These are phyloP conservation scores for Aleiodes sp. DNA, from an alignment of 1,140 invertebrate genomes.

Conservation along the genomic window DNA sequence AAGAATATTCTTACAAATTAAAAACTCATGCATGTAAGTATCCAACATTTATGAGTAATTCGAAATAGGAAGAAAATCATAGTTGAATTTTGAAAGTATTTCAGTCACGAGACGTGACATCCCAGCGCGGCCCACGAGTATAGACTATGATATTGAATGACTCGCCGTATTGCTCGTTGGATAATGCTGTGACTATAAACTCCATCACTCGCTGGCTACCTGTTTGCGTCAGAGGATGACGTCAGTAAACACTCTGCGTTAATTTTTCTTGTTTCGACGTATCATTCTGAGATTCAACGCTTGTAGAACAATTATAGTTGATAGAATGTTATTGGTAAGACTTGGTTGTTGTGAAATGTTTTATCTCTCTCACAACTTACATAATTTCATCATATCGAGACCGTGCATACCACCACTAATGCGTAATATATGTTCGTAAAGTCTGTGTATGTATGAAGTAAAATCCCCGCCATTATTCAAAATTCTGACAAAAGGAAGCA, in stretches of 20 bases:
- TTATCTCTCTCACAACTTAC: too few species aligned
- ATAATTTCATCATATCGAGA: too few species aligned
- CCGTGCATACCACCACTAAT: too few species aligned
- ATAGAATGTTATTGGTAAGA: neutral
- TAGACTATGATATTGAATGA: neutral
- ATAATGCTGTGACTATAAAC: constrained; percentile 9
- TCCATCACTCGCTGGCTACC: neutral
- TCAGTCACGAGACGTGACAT: neutral
- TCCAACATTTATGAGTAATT: neutral
- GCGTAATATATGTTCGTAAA: too few species aligned
- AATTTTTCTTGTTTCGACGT: neutral
- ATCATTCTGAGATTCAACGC: constrained; percentile 7
- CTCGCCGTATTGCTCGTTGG: constrained; percentile 18
- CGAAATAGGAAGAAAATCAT: too few species aligned
- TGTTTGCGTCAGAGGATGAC: constrained; percentile 26
- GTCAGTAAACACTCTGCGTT: constrained; percentile 8
- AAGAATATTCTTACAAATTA: too few species aligned
- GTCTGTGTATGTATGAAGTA: too few species aligned
- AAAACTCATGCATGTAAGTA: too few species aligned
- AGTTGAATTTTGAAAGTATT: neutral
- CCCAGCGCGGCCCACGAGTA: neutral
- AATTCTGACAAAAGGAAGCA: too few species aligned
- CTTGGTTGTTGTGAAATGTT: too few species aligned
- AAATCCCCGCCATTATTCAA: too few species aligned
- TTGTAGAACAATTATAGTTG: neutral